A percentile compares a stretch with the other conserved stretches of the same genome.
Conservation (phyloP, 2,888 invertebrate genomes). For the Tachystola acroxantha region DNA sequence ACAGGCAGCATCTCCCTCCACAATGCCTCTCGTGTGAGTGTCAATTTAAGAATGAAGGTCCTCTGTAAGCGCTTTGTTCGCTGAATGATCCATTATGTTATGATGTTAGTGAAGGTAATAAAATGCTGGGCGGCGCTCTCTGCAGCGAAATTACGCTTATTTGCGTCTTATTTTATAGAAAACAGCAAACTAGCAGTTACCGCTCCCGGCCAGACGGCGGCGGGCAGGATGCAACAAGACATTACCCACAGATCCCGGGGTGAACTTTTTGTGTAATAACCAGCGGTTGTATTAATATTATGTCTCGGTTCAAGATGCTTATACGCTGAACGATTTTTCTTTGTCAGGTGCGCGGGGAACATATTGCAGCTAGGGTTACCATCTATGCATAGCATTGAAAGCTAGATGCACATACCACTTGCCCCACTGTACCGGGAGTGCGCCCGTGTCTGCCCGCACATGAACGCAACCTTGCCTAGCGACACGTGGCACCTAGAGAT, state of each 20-base stretch:
- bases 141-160: slow-evolving; percentile 45
- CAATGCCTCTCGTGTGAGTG: too few species aligned
- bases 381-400: too few species aligned
- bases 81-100: slow-evolving; percentile 26
- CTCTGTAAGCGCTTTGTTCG: slow-evolving; percentile 37
- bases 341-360: slow-evolving; percentile 10
- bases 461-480: too few species aligned
- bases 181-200: slow-evolving; percentile 34
- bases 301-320: slow-evolving; percentile 24
- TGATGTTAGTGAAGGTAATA: slow-evolving; percentile 39
- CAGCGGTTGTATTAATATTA: slow-evolving; percentile 54
- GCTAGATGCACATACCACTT: too few species aligned
- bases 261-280: slow-evolving; percentile 45
- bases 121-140: slow-evolving; percentile 57
- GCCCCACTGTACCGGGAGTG: too few species aligned
- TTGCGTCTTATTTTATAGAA: slow-evolving; percentile 63
- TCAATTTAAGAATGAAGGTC: slow-evolving; percentile 48
- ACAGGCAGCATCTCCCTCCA: too few species aligned
- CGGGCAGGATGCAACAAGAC: slow-evolving; percentile 49
- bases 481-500: too few species aligned
- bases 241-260: slow-evolving; percentile 14
- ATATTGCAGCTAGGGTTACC: too few species aligned
- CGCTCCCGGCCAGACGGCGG: too few species aligned
- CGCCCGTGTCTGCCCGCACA: too few species aligned
- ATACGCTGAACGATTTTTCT: slow-evolving; percentile 19